These are phyloP conservation scores for Macrosteles quadrilineatus DNA, from an alignment of 1,140 invertebrate genomes.

Conservation along the genomic window DNA sequence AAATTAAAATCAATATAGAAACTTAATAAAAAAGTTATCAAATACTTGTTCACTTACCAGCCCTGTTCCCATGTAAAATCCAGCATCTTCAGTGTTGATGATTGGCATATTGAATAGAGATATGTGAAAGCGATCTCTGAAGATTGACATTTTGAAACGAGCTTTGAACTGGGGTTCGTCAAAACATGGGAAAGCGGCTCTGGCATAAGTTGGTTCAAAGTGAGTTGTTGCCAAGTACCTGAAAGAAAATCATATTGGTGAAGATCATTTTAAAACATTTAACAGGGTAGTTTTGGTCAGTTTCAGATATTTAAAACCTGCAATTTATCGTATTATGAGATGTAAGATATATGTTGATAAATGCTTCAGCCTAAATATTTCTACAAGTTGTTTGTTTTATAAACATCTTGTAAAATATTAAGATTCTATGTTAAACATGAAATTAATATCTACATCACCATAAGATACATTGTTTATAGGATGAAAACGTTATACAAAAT, in stretches of 20 bases:
- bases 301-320: not conserved
- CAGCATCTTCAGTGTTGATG: conserved; percentile 81
- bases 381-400: too few species aligned
- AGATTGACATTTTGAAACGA: conserved; percentile 85
- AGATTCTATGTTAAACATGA: too few species aligned
- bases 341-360: too few species aligned
- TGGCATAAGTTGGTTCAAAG: conserved; percentile 92
- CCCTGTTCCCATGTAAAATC: conserved; percentile 82
- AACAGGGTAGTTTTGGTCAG: not conserved
- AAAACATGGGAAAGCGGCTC: conserved; percentile 94
- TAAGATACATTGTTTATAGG: too few species aligned
- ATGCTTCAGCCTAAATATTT: too few species aligned
- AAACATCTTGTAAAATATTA: too few species aligned
- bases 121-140: conserved; percentile 83
- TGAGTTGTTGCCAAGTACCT: conserved; percentile 93
- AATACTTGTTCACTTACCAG: conserved; percentile 73
- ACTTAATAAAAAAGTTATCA: too few species aligned
- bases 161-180: conserved; percentile 97
- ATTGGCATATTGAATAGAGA: conserved; percentile 89
- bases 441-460: too few species aligned
- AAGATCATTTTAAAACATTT: too few species aligned
- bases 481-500: too few species aligned
- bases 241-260: conserved; percentile 38
- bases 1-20: too few species aligned
- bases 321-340: too few species aligned